phyloP scores from a whole-genome alignment of 2,797 vertebrate species.

The Spinus pinus region DNA sequence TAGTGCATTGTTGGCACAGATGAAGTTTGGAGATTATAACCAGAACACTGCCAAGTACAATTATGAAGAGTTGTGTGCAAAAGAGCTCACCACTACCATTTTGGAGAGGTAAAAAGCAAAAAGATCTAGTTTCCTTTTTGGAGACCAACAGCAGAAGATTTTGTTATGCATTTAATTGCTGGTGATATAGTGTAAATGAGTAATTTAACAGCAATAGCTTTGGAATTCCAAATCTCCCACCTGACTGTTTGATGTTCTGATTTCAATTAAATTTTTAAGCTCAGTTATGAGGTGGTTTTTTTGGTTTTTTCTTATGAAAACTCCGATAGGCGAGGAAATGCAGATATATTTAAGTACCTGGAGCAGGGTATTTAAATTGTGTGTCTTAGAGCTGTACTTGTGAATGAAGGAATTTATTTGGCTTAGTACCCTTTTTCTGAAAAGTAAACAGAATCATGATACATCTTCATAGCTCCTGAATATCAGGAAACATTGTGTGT shows the following conservation, averaged over 20 bases:
- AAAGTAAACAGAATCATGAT: background rate
- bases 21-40: conserved; percentile 96
- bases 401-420: background rate
- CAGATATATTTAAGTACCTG: background rate
- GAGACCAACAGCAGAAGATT: background rate
- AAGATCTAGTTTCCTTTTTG: background rate
- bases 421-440: background rate
- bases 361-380: background rate
- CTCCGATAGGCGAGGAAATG: background rate
- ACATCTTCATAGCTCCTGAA: background rate
- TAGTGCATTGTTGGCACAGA: conserved; percentile 91
- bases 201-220: background rate
- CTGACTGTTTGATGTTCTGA: background rate
- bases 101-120: conserved; percentile 82
- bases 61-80: conserved; percentile 88
- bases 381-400: background rate
- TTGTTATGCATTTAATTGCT: background rate
- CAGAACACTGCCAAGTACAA: conserved; percentile 97
- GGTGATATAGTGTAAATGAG: background rate
- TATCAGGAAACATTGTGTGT: background rate
- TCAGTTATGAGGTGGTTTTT: background rate
- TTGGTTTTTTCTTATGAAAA: background rate
- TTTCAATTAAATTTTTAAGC: background rate
- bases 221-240: background rate
- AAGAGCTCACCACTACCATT: conserved; percentile 82